phyloP scores from a whole-genome alignment of 2,797 vertebrate species.

The Morelia viridis region DNA sequence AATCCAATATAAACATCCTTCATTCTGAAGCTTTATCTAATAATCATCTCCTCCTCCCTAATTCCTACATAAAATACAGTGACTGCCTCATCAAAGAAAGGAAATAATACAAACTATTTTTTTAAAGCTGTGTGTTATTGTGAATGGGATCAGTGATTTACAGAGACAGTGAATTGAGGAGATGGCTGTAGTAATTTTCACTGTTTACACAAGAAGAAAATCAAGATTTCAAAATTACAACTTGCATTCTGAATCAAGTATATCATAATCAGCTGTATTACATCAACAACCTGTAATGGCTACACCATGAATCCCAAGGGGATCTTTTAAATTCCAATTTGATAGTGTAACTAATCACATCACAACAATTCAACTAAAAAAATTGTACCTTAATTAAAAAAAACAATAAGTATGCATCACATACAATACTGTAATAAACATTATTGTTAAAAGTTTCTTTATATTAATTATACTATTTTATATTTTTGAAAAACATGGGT shows the following conservation, averaged over 20 bases:
- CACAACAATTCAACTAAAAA: neutral
- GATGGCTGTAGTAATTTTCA: neutral
- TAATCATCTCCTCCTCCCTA: slow-evolving; percentile 7
- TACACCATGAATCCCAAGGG: neutral
- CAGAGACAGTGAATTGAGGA: neutral
- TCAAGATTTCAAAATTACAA: slow-evolving; percentile 2
- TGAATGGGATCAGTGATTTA: slow-evolving; percentile 27
- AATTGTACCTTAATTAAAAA: neutral
- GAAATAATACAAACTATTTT: slow-evolving; percentile 10
- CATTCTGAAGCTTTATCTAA: slow-evolving; percentile 38
- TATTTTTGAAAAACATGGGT: neutral
- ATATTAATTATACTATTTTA: neutral
- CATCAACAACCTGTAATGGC: neutral
- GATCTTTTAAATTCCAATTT: neutral
- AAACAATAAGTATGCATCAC: neutral
- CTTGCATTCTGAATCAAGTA: neutral
- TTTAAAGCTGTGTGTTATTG: slow-evolving; percentile 7
- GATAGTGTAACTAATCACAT: neutral
- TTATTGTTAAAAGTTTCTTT: neutral
- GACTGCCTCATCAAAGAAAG: slow-evolving; percentile 13
- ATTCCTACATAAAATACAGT: slow-evolving; percentile 18
- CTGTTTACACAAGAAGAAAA: neutral
- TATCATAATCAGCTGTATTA: neutral
- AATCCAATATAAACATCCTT: neutral
- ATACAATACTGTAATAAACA: neutral